Base-by-base conservation (phyloP, 2,888 invertebrate genomes). In the Euclidia mi region DNA sequence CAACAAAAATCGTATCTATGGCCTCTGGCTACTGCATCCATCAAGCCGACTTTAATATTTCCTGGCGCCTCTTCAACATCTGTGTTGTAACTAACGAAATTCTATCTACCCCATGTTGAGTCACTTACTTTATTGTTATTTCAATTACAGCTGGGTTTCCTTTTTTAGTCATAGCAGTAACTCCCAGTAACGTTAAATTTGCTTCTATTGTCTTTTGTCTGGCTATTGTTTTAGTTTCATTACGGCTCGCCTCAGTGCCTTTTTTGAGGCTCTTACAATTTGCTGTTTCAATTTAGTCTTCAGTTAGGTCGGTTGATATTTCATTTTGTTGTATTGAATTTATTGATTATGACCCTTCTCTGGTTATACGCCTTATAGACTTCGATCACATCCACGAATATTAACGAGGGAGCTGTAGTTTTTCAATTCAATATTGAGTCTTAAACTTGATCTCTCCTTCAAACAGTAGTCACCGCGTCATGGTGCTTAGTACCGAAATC, bases 101-200 rank as follows among this genome's bases (percentile, higher is more conserved):
- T 55, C 50, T 69, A 63, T 58, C 58, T 57, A 32, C 46, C 42
- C 58, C 31, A 48, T 56, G 64, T 74, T 78, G 69, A 68, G 62
- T 74, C 71, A 71, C 56, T 56, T 57, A 59, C 51, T 73, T 69
- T 61, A 74, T 74, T 73, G 64, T 71, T 67, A 65, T 64, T 70
- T 71, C 65, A 82, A 82, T 82, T 79, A 74, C 52, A 67, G 48
- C 50, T 50, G 25, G 29, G 66, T 79, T 81, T 78, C 81, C 79
- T 77, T 74, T 76, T 82, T 77, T 72, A 71, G 75, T 56, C 65
- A 65, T 58, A 59, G 51, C 46, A 50, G 63, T 68, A 58, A 46
- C 38, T 15, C 42, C 44, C 37, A 44, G 57, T 50, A 45, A 58
- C 42, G 63, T 63, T 50, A 38, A 51, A 32, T 58, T 63, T 49